A percentile compares a stretch with the other conserved stretches of the same genome.
phyloP scores from a whole-genome alignment of 2,797 vertebrate species.

The Champsocephalus gunnari region DNA sequence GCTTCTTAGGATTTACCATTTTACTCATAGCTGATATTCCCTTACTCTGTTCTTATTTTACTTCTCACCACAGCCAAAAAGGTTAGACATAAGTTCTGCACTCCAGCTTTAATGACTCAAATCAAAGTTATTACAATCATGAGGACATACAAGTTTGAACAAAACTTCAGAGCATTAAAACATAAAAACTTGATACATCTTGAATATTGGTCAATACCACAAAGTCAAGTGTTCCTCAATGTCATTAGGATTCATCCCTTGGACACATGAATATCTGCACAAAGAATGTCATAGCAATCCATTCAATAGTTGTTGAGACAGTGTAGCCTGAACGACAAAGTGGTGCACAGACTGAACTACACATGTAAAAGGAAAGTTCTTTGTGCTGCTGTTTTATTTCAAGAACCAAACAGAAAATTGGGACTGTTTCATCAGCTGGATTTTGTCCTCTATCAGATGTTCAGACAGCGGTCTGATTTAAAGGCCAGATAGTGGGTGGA shows the following conservation, averaged over 20 bases:
- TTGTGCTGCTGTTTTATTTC: slow-evolving; percentile 43
- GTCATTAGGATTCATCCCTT: background rate
- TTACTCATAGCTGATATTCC: no score
- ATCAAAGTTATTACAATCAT: background rate
- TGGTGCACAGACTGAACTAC: background rate
- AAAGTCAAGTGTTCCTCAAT: slow-evolving; percentile 1
- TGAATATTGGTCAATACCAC: background rate
- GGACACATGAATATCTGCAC: slow-evolving; percentile 1
- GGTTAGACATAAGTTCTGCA: no score
- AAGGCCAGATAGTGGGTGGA: slow-evolving; percentile 51
- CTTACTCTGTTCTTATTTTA: no score
- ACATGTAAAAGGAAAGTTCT: slow-evolving; percentile 12
- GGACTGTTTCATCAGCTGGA: slow-evolving; percentile 45
- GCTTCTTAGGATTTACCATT: no score
- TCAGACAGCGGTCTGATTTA: slow-evolving; percentile 60
- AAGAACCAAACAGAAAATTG: slow-evolving; percentile 33
- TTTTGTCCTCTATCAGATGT: slow-evolving; percentile 31
- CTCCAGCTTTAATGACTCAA: no score
- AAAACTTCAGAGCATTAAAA: background rate
- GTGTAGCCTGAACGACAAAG: slow-evolving; percentile 25
- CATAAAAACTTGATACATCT: no score
- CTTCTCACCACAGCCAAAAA: no score
- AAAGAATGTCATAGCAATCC: background rate
- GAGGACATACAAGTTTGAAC: background rate
- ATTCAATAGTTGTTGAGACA: slow-evolving; percentile 5